Evolutionary conservation across 1,140 invertebrate species (phyloP).

Genomic region (Cyphomyrmex costatus): DNA sequence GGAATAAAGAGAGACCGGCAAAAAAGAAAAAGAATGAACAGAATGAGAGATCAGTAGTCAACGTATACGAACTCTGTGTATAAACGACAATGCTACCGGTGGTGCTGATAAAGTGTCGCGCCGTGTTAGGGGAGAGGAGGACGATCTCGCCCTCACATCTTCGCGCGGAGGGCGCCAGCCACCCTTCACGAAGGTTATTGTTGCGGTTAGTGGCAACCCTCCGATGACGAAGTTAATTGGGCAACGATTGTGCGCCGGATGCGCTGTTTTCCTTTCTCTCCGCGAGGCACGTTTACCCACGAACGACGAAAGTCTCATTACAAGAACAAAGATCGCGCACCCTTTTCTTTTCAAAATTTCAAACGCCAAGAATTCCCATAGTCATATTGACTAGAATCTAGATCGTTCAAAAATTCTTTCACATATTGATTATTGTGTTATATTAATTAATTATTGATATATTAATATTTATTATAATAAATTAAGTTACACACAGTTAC

Average conservation of each 20-base stretch:
- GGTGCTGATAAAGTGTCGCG: conserved; percentile 82
- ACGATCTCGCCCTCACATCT: conserved; percentile 73
- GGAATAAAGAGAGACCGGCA: conserved; percentile 47
- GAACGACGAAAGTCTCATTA: conserved; percentile 56
- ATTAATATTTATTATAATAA: neutral
- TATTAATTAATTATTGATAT: neutral
- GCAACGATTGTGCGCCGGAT: conserved; percentile 79
- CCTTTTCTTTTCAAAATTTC: conserved; percentile 41
- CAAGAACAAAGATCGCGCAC: conserved; percentile 66
- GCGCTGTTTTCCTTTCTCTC: conserved; percentile 58
- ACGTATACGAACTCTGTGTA: conserved; percentile 76
- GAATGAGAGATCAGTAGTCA: conserved; percentile 71
- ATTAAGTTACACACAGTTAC: too few species aligned
- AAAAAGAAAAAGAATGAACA: conserved; percentile 71
- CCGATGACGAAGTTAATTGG: conserved; percentile 82
- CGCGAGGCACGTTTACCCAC: conserved; percentile 59
- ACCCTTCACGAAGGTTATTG: conserved; percentile 80
- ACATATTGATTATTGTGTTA: too few species aligned
- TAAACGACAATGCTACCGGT: conserved; percentile 84
- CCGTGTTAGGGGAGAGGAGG: conserved; percentile 42
- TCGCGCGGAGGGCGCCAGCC: conserved; percentile 69
- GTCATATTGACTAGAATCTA: too few species aligned
- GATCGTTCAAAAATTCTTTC: neutral
- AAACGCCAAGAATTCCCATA: neutral
- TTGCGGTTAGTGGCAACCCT: conserved; percentile 81